Evolutionary conservation across 92 coral and sea anemone genomes (phyloP).

Genomic region (Epizoanthus ramosus): DNA sequence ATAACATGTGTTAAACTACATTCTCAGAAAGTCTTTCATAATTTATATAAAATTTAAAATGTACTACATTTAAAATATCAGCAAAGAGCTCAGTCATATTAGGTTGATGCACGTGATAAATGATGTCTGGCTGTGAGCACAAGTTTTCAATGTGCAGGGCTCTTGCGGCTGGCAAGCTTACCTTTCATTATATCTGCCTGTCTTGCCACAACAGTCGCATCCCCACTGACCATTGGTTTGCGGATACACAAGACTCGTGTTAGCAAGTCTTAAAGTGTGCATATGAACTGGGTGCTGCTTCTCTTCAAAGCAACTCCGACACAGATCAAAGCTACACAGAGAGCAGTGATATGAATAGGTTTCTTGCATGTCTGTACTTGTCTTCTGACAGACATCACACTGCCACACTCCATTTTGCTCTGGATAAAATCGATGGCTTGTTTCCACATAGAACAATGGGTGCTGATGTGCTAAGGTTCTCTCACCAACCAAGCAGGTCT

Average conservation of each 20-base stretch:
- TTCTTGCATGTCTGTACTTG: slow-evolving; percentile 52
- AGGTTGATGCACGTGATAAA: no score
- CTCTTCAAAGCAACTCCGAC: slow-evolving; percentile 63
- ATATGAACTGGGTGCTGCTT: slow-evolving; percentile 71
- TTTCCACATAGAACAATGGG: slow-evolving; percentile 51
- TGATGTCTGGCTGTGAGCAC: no score
- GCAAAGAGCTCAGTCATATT: no score
- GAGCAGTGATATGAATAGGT: slow-evolving; percentile 65
- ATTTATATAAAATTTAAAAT: no score
- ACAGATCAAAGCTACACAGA: slow-evolving; percentile 72
- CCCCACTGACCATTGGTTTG: slow-evolving; percentile 77
- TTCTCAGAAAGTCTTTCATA: no score
- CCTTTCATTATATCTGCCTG: slow-evolving; percentile 78
- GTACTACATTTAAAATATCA: no score
- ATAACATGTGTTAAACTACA: no score
- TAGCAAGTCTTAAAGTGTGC: slow-evolving; percentile 67
- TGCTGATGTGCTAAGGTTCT: slow-evolving; percentile 59
- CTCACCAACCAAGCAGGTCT: slow-evolving; percentile 43
- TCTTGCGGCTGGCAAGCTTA: slow-evolving; percentile 15
- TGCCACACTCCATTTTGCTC: slow-evolving; percentile 60
- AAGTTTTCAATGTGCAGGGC: no score
- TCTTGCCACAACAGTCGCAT: slow-evolving; percentile 81
- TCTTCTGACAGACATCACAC: slow-evolving; percentile 68
- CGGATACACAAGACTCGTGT: slow-evolving; percentile 64
- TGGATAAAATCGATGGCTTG: slow-evolving; percentile 51